A percentile compares a stretch with the other conserved stretches of the same genome.
phyloP scores from a whole-genome alignment of 2,888 invertebrate species.

The Operophtera brumata region DNA sequence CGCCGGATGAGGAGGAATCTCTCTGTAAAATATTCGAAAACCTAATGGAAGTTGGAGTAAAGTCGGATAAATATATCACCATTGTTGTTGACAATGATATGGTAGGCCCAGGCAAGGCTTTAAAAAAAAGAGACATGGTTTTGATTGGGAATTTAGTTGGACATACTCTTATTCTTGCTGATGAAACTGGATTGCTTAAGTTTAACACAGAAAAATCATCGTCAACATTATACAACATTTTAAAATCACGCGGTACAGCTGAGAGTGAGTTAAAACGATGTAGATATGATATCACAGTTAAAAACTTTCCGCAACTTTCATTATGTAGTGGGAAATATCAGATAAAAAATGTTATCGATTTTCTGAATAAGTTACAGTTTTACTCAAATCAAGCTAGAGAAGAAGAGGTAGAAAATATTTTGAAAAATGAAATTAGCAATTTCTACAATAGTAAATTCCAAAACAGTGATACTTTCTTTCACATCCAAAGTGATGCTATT shows the following conservation, averaged over 20 bases:
- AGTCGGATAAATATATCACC: not conserved
- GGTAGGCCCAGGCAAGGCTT: not conserved
- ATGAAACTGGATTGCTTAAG: slow-evolving; percentile 3
- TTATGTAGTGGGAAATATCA: not conserved
- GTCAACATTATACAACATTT: not conserved
- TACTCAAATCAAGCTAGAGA: slow-evolving; percentile 38
- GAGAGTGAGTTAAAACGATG: not conserved
- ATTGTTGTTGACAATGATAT: slow-evolving; percentile 1
- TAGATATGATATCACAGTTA: slow-evolving; percentile 4
- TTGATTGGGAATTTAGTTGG: slow-evolving; percentile 4
- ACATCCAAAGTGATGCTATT: slow-evolving; percentile 29
- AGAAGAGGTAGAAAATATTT: slow-evolving; percentile 31
- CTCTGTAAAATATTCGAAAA: not conserved
- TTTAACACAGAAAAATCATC: not conserved
- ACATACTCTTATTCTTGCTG: slow-evolving; percentile 2
- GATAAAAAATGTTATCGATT: not conserved
- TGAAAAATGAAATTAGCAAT: slow-evolving; percentile 30
- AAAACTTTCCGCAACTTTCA: slow-evolving; percentile 12
- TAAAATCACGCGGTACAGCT: not conserved
- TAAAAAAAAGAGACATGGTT: not conserved
- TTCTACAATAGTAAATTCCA: not conserved
- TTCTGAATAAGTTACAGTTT: slow-evolving; percentile 24
- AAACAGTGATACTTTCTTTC: not conserved
- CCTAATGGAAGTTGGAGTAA: not conserved
- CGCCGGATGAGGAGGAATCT: not conserved